These are phyloP conservation scores for Heliconius nattereri DNA, from an alignment of 1,140 invertebrate genomes.

Conservation along the genomic window DNA sequence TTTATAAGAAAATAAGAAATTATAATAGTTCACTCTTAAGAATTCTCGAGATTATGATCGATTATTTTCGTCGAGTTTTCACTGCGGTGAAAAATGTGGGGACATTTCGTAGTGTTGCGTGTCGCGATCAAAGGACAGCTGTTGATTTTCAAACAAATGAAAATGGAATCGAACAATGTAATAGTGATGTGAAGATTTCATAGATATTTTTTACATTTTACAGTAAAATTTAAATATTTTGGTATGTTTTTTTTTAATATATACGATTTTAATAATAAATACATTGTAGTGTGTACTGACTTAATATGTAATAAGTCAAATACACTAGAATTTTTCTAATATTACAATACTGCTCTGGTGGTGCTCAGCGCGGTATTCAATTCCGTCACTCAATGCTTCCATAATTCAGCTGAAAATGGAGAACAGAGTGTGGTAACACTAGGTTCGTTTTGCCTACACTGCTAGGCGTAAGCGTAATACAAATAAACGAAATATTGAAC, in stretches of 20 bases:
- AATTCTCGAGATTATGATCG: conserved; percentile 74
- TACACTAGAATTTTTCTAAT: too few species aligned
- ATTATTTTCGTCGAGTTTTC: conserved; percentile 69
- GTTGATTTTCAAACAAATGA: conserved; percentile 76
- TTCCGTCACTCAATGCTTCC: too few species aligned
- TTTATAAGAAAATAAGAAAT: conserved; percentile 30
- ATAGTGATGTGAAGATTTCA: conserved; percentile 28
- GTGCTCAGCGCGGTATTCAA: too few species aligned
- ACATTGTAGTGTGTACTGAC: too few species aligned
- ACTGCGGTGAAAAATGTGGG: conserved; percentile 64
- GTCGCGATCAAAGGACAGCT: conserved; percentile 74
- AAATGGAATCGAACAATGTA: conserved; percentile 69
- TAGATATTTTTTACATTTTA: not conserved
- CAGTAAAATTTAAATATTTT: not conserved
- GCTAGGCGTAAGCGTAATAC: too few species aligned
- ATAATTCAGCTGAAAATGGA: too few species aligned
- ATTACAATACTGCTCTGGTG: too few species aligned
- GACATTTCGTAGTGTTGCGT: conserved; percentile 63
- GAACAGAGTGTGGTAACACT: too few species aligned
- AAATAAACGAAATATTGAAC: not conserved
- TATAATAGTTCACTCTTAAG: conserved; percentile 52
- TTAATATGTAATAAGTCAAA: too few species aligned
- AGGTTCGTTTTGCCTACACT: too few species aligned
- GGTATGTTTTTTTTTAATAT: too few species aligned
- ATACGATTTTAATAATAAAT: too few species aligned